Base-by-base conservation (phyloP, 2,113 vertebrate species). In the Callithrix jacchus region DNA sequence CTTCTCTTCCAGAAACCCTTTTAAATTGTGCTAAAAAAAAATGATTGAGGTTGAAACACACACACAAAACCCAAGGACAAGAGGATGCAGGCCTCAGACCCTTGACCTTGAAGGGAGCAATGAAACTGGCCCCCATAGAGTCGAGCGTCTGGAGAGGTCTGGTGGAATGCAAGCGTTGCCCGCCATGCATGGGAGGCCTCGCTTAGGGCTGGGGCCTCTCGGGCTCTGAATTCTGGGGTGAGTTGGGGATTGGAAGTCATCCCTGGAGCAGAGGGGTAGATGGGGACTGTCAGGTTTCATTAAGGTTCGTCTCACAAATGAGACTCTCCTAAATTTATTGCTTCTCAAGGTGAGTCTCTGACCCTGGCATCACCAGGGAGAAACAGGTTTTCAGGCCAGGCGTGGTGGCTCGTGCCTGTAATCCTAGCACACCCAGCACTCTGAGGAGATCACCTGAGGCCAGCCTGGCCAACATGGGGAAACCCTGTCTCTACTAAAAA, bases 321-420 rank as follows among this genome's bases (percentile, higher is more conserved):
- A 30, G 4, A 49, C 20, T 49, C 56, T 45, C 25, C 64, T 25
- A 74, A 54, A 47, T 35, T 82, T 80, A 45, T 40, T 37, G n/a
- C 80, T 89, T 86, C 37, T 81, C 37, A 13, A 52, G 30, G 54
- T 58, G 74, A 45, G 45, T 7, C 25, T 17, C 20, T 20, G 20
- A 49, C 9, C 0, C 2, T 1, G 56, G 74, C 7, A 13, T 18
- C 7, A 3, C 45, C 5, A 0, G 23, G 71, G 13, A 20, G 58
- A 40, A 52, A 71, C 79, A 56, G 45, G 45, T 3, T 56, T 35
- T 27, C 56, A 5, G 47, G 76, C 27, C 54, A 64, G 61, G 61
- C 12, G 12, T 30, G 5, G 2, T 64, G 27, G 61, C 61, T 64
- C 27, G 14, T 13, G 12, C 61, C 61, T 64, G 61, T 30, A 64